phyloP scores from a whole-genome alignment of 2,888 invertebrate species.

The Branchipolynoe longqiensis region DNA sequence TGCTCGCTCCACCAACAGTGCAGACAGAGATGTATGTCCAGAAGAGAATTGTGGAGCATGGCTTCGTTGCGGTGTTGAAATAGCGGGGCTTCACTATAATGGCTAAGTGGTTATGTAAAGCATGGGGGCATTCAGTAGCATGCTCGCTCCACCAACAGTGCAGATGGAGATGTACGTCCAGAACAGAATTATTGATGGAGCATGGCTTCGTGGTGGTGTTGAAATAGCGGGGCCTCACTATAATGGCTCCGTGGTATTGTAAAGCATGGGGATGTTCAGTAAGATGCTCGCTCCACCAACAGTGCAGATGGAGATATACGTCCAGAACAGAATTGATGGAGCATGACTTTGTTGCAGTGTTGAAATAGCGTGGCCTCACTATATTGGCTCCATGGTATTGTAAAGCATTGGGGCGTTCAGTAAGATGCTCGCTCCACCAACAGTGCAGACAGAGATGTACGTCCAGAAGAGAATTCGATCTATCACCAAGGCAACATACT shows the following conservation, averaged over 20 bases:
- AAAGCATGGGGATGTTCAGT: constrained; percentile 67
- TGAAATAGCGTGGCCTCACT: constrained; percentile 65
- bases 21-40: too few relatives aligned
- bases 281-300: constrained; percentile 66
- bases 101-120: too few relatives aligned
- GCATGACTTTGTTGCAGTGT: too few relatives aligned
- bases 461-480: constrained; percentile 69
- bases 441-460: constrained; percentile 68
- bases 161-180: too few relatives aligned
- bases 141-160: constrained; percentile 63
- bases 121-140: constrained; percentile 68
- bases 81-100: too few relatives aligned
- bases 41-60: too few relatives aligned
- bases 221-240: too few relatives aligned
- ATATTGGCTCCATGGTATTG: constrained; percentile 56
- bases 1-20: constrained; percentile 63
- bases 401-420: constrained; percentile 68
- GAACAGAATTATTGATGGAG: too few relatives aligned
- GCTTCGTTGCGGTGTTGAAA: too few relatives aligned
- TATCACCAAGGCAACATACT: constrained; percentile 66
- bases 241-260: too few relatives aligned
- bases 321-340: too few relatives aligned
- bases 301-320: constrained; percentile 61
- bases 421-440: constrained; percentile 65
- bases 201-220: too few relatives aligned